A percentile compares a stretch with the other conserved stretches of the same genome.
Evolutionary conservation across 2,113 vertebrate genomes (phyloP).

Genomic region (Oxyruncus cristatus): DNA sequence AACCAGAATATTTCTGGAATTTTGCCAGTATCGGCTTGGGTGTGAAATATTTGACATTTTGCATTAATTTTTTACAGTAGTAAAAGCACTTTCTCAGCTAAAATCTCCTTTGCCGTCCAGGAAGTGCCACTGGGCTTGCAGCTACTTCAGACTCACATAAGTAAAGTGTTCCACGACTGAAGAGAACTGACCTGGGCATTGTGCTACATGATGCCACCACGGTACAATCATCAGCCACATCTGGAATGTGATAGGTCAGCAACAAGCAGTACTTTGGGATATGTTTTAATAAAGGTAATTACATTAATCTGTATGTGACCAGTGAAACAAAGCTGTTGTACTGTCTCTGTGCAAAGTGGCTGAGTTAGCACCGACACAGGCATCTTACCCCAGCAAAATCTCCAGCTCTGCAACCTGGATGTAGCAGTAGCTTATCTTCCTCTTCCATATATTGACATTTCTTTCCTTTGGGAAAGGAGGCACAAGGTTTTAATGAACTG

Average conservation of each 20-base stretch:
- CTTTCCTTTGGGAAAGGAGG: constrained; percentile 20
- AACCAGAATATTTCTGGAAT: constrained; percentile 53
- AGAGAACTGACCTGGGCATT: background rate
- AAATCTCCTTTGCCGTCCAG: constrained; percentile 20
- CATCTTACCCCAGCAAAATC: constrained; percentile 24
- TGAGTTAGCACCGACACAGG: background rate
- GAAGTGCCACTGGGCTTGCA: background rate
- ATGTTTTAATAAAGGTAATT: background rate
- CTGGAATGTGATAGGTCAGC: background rate
- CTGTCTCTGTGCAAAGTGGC: background rate
- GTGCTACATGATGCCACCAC: background rate
- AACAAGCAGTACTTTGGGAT: background rate
- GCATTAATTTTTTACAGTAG: constrained; percentile 49
- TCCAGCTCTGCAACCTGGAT: constrained; percentile 4
- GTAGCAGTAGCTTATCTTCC: background rate
- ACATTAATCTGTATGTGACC: background rate
- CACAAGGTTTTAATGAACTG: background rate
- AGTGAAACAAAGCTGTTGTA: background rate
- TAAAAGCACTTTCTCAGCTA: constrained; percentile 46
- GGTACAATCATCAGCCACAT: background rate
- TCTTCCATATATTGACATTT: constrained; percentile 11
- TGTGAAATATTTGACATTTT: constrained; percentile 58
- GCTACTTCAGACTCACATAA: background rate
- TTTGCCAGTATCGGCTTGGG: constrained; percentile 46
- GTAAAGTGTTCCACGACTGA: background rate